phyloP scores from a whole-genome alignment of 2,888 invertebrate species.

The Amblyjoppa proteus region DNA sequence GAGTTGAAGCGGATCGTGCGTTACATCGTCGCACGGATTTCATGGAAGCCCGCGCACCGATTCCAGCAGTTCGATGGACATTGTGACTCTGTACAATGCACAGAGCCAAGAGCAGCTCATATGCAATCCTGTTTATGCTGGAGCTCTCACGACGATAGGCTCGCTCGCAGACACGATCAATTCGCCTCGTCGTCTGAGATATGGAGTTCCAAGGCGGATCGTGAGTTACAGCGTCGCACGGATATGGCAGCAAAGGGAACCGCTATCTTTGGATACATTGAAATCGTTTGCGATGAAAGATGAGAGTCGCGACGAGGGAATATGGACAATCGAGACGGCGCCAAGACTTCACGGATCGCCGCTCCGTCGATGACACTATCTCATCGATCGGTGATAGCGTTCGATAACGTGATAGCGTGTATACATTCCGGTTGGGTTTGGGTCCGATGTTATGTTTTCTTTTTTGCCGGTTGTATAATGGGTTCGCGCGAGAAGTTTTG shows the following conservation, averaged over 20 bases:
- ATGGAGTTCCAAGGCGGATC: background rate
- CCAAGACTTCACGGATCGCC: background rate
- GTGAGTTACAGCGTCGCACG: background rate
- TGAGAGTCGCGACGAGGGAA: constrained; percentile 48
- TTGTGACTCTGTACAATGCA: constrained; percentile 29
- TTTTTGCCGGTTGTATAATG: background rate
- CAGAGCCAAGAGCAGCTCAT: constrained; percentile 31
- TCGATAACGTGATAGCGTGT: background rate
- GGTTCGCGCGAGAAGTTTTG: constrained; percentile 50
- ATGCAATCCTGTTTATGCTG: constrained; percentile 60
- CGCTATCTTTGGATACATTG: constrained; percentile 63
- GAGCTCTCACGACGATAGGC: constrained; percentile 38
- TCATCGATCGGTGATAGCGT: constrained; percentile 9
- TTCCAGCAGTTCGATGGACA: constrained; percentile 29
- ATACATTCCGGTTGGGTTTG: constrained; percentile 6
- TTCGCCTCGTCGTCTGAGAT: background rate
- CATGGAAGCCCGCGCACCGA: background rate
- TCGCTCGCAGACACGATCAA: constrained; percentile 43
- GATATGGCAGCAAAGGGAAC: constrained; percentile 41
- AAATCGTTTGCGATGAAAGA: constrained; percentile 54
- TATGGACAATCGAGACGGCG: constrained; percentile 41
- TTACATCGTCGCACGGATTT: too few relatives aligned
- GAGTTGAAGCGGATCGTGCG: too few relatives aligned
- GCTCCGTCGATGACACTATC: constrained; percentile 29
- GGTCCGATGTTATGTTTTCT: constrained; percentile 3